These are phyloP conservation scores for Prorops nasuta DNA, from an alignment of 1,140 invertebrate species.

Conservation along the genomic window DNA sequence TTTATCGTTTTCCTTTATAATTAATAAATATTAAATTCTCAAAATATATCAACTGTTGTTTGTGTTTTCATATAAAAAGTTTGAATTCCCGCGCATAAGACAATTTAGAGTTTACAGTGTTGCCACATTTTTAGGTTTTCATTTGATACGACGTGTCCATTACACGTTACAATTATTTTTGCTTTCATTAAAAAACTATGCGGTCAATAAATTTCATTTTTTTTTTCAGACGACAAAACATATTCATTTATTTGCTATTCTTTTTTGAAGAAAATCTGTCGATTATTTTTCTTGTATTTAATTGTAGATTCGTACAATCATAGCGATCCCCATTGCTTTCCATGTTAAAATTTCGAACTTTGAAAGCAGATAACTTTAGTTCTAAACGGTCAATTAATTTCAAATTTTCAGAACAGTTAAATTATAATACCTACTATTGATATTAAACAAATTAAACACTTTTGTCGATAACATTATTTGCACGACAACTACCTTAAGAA, in stretches of 20 bases:
- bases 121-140: not conserved
- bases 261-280: slow-evolving; percentile 1
- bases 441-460: slow-evolving; percentile 38
- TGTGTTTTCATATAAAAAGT: not conserved
- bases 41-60: not conserved
- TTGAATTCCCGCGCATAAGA: not conserved
- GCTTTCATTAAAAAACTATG: not conserved
- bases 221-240: slow-evolving; percentile 2
- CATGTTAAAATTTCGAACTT: not conserved
- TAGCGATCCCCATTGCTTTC: slow-evolving; percentile 5
- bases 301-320: slow-evolving; percentile 1
- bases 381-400: slow-evolving; percentile 2
- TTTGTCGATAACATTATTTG: slow-evolving; percentile 56
- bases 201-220: not conserved
- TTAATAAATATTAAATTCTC: not conserved
- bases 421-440: not conserved
- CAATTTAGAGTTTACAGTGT: no score
- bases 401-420: slow-evolving; percentile 1
- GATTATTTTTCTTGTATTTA: not conserved
- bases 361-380: not conserved
- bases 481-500: slow-evolving; percentile 53
- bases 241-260: not conserved
- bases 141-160: not conserved
- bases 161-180: not conserved
- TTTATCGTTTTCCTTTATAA: not conserved